Evolutionary conservation across 2,888 invertebrate genomes (phyloP), one percentile per base, ranked within the genome.

Genomic region (Patella caerulea): DNA sequence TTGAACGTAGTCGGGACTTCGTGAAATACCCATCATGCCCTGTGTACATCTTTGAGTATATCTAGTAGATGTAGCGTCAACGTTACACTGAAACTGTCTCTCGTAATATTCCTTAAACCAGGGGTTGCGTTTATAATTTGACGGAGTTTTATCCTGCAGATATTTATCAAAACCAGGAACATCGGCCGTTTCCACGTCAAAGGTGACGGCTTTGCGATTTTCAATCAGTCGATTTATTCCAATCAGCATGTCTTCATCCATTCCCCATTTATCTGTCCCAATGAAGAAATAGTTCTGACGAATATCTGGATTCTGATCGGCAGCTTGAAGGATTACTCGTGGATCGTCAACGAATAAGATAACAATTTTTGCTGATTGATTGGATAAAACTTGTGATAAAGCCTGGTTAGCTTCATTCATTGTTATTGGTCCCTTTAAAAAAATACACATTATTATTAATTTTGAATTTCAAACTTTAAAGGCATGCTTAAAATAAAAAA

Each of bases 21-120:
- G 82, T 0, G 89, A 83, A 73, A 88, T 83, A 11, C 86, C 87
- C 29, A 82, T 78, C n/a, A 75, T 70, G 56, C 72, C 78, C 9
- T 79, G 74, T 54, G 78, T 74, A 55, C 85, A 87, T n/a, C 71
- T 54, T 2, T 29, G 24, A 11, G 82, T 72, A 70, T 80, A 83
- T 17, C 73, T 65, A 2, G 72, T 19, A 11, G 65, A 80, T 5
- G 79, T 55, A 1, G 75, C 70, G 0, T 71, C 59, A 5, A 81
- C 17, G 15, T 83, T 82, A 74, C 74, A 74, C 12, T 59, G 19
- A n/a, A 74, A 73, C 2, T 89, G 79, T 52, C 88, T 80, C 80
- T 91, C 88, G 88, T 91, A 92, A 81, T 90, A 92, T n/a, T 92
- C 91, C n/a, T 86, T 80, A 84, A 92, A 92, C 92, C 92, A 93